Base-by-base conservation (phyloP, 2,888 invertebrate genomes). In the Saturnia japonica region DNA sequence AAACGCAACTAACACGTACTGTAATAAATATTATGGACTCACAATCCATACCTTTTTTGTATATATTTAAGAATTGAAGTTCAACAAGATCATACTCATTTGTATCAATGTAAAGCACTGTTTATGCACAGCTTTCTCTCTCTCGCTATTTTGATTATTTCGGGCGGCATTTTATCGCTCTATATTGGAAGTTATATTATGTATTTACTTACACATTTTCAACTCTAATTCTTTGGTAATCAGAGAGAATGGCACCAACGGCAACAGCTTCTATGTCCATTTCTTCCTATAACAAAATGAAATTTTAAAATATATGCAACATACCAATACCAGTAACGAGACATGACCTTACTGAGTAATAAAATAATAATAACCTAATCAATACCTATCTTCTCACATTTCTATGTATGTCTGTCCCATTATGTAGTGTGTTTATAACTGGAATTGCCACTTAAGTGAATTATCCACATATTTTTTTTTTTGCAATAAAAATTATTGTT, bases 141-240 rank as follows among this genome's bases (percentile, higher is more conserved):
- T 47, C 45, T 47, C 1, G 14, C 45, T 4, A 47, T 47, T 16
- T 45, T 43, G 43, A 43, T 43, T 12, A 12, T 8, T 43, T 12
- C 12, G 9, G 14, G 16, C 12, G 14, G 8, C 19, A 0, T n/a
- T 47, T 47, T 47, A 19, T 19, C 16, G 47, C 19, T 47, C 19
- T 19, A 19, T 47, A 47, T 19, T 47, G 47, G 6, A 6, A 7
- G 19, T 16, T 47, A 47, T 67, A 68, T 54, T 22, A 71, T 47
- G 51, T 9, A 47, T 64, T 67, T 87, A 96, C 97, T 96, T 96
- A 98, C 97, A 99, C 99, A 96, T 98, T 98, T 95, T 99, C 99
- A 76, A 99, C 99, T 84, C 99, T 96, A 84, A 98, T 96, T 91
- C 99, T 96, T 95, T 99, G 99, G 95, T 99, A 99, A 94, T 99